Evolutionary conservation across 2,797 vertebrate species (phyloP).

Genomic region (Sitta carolinensis): DNA sequence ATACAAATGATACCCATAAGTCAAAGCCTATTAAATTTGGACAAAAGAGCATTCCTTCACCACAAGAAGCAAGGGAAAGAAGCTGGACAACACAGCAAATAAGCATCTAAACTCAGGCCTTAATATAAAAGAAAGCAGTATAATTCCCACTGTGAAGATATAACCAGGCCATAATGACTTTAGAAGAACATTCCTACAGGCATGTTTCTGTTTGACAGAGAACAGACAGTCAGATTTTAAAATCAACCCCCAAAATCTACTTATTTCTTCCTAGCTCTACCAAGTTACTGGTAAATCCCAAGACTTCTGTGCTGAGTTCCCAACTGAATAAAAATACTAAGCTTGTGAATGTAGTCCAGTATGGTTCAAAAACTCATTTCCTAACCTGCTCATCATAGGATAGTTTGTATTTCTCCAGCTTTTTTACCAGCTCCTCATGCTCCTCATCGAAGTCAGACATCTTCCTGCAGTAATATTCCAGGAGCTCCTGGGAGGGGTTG

Average conservation of each 20-base stretch:
- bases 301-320: neutral
- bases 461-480: conserved; percentile 92
- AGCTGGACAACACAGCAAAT: neutral
- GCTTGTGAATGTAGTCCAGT: fast-evolving
- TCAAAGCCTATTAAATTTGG: neutral
- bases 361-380: neutral
- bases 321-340: neutral
- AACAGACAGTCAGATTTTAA: neutral
- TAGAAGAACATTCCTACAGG: neutral
- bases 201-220: neutral
- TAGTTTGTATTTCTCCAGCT: conserved; percentile 85
- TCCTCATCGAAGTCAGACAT: conserved; percentile 89
- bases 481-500: conserved; percentile 87
- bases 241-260: neutral
- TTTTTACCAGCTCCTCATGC: conserved; percentile 86
- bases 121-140: neutral
- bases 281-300: neutral
- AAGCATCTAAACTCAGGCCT: neutral
- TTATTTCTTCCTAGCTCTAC: neutral
- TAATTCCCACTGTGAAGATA: neutral
- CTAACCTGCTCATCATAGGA: conserved; percentile 86
- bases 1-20: fast-evolving
- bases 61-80: neutral
- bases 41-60: neutral
- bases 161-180: neutral